Conservation (phyloP, 2,113 vertebrate species). For the Acrocephalus arundinaceus region DNA sequence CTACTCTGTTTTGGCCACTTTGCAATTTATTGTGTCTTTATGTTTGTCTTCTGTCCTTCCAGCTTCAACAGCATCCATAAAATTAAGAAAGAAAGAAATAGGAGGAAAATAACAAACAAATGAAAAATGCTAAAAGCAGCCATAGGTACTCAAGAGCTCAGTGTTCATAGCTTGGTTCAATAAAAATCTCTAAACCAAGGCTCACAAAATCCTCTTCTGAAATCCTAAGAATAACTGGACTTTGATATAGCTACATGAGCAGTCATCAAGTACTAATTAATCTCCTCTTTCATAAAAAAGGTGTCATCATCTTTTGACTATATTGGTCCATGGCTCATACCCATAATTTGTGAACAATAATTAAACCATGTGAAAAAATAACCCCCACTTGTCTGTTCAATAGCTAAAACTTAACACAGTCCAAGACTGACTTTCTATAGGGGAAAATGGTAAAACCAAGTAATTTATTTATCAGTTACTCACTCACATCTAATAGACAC, state of each 20-base stretch:
- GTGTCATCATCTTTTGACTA: neutral
- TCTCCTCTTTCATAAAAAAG: neutral
- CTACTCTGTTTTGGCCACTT: neutral
- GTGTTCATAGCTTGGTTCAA: neutral
- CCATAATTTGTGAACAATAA: neutral
- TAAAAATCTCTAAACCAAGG: neutral
- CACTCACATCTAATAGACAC: neutral
- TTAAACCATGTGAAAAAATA: neutral
- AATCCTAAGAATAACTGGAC: neutral
- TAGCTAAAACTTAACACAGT: neutral
- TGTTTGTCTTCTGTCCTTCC: neutral
- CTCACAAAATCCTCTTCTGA: neutral
- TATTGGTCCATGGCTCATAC: neutral
- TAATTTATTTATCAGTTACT: neutral
- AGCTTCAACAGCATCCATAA: neutral
- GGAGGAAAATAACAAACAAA: neutral
- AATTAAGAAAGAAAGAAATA: neutral
- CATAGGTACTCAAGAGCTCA: neutral
- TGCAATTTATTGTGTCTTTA: neutral
- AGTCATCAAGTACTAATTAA: neutral
- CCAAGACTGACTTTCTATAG: neutral
- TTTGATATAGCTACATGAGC: neutral
- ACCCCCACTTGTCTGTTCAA: neutral
- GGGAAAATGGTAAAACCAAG: conserved; percentile 2
- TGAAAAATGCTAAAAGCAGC: neutral